Conservation (phyloP, 1,140 invertebrate genomes). For the Aphis gossypii region DNA sequence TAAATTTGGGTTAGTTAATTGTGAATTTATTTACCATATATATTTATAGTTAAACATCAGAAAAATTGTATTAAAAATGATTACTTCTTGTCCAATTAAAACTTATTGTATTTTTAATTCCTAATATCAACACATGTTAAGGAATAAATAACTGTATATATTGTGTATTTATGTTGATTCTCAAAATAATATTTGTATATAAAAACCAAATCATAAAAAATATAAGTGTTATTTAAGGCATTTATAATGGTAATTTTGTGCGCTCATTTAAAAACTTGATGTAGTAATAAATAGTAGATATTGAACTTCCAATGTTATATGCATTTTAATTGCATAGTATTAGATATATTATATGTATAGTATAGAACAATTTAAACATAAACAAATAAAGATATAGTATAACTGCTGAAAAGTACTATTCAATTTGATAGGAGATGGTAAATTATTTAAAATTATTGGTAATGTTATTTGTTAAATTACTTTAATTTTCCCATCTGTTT, state of each 20-base stretch:
- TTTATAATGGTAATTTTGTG: background rate
- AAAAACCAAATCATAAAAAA: background rate
- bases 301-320: background rate
- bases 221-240: background rate
- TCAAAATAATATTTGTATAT: background rate
- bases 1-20: background rate
- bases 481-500: background rate
- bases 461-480: slow-evolving; percentile 13
- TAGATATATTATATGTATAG: background rate
- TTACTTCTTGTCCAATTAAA: no score
- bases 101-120: no score
- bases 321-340: background rate
- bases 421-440: background rate
- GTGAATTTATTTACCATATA: background rate
- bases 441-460: slow-evolving; percentile 13
- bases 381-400: background rate
- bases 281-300: background rate
- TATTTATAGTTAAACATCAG: background rate
- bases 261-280: background rate
- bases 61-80: no score
- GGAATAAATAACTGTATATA: background rate
- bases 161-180: background rate
- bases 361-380: background rate
- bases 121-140: background rate
- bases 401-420: background rate